Evolutionary conservation across 1,140 invertebrate genomes (phyloP).

Genomic region (Hyles vespertilio): DNA sequence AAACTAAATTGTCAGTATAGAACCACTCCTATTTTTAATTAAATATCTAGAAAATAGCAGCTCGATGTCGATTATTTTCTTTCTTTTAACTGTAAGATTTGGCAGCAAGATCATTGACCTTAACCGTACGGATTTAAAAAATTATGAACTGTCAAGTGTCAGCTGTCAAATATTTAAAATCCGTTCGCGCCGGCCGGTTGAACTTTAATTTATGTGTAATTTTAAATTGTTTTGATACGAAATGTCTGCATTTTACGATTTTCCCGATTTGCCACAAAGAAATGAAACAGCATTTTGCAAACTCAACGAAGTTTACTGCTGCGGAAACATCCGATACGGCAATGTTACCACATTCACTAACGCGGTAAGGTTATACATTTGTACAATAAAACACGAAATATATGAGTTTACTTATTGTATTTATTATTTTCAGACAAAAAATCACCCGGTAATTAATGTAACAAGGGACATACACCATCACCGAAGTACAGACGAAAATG

Average conservation of each 20-base stretch:
- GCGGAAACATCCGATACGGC: constrained; percentile 54
- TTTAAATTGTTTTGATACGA: constrained; percentile 15
- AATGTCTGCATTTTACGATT: constrained; percentile 66
- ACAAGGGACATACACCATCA: constrained; percentile 61
- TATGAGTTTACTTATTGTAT: constrained; percentile 1
- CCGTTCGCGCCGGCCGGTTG: constrained; percentile 11
- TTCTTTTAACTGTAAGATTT: no score
- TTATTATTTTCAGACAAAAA: constrained; percentile 47
- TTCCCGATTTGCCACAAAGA: constrained; percentile 54
- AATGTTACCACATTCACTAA: constrained; percentile 68
- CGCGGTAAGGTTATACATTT: constrained; percentile 58
- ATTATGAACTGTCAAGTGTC: no score
- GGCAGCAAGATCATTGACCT: no score
- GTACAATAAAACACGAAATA: constrained; percentile 4
- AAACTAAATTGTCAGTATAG: no score
- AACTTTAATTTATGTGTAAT: constrained; percentile 1
- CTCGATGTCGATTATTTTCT: no score
- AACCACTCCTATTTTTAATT: no score
- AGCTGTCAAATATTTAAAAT: no score
- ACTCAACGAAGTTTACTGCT: constrained; percentile 68
- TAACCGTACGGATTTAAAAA: no score
- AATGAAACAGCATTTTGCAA: constrained; percentile 63
- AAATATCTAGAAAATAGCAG: no score
- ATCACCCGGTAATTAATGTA: constrained; percentile 62
- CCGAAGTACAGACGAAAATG: constrained; percentile 61